These are phyloP conservation scores for Sminthurides aquaticus DNA, from an alignment of 2,888 invertebrate species.

Conservation along the genomic window DNA sequence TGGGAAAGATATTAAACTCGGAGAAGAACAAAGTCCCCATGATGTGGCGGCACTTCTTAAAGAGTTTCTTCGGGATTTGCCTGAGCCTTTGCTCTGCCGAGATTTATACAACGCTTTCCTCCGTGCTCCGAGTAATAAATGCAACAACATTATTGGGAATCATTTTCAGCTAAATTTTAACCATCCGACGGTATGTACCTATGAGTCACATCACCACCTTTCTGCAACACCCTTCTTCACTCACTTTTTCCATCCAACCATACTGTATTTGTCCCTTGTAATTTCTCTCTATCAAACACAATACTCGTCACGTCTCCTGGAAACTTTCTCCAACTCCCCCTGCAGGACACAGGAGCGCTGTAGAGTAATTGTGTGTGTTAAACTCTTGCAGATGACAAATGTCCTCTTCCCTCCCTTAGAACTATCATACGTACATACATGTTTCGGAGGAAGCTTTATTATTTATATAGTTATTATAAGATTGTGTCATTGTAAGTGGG, in stretches of 20 bases:
- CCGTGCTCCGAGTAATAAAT: constrained; percentile 71
- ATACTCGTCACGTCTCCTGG: too few species aligned
- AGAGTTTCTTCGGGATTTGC: constrained; percentile 85
- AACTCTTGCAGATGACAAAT: too few species aligned
- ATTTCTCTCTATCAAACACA: not conserved
- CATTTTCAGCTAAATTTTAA: not conserved
- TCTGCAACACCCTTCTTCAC: too few species aligned
- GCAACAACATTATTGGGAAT: not conserved
- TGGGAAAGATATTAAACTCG: constrained; percentile 60
- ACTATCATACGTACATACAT: not conserved
- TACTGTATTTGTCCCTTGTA: not conserved
- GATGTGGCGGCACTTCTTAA: constrained; percentile 88
- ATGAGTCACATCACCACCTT: not conserved
- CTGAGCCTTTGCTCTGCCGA: constrained; percentile 81
- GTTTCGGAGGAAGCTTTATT: not conserved
- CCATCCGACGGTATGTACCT: not conserved
- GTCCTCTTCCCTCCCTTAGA: not conserved
- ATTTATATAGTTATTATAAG: too few species aligned
- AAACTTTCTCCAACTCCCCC: not conserved
- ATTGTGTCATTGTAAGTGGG: too few species aligned
- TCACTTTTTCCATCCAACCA: not conserved
- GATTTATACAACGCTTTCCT: constrained; percentile 84
- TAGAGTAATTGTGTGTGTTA: not conserved
- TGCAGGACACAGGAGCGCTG: not conserved
- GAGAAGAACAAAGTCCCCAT: constrained; percentile 77